A percentile compares a stretch with the other conserved stretches of the same genome.
These are phyloP conservation scores for Fregetta grallaria DNA, from an alignment of 2,113 vertebrate genomes.

Conservation along the genomic window DNA sequence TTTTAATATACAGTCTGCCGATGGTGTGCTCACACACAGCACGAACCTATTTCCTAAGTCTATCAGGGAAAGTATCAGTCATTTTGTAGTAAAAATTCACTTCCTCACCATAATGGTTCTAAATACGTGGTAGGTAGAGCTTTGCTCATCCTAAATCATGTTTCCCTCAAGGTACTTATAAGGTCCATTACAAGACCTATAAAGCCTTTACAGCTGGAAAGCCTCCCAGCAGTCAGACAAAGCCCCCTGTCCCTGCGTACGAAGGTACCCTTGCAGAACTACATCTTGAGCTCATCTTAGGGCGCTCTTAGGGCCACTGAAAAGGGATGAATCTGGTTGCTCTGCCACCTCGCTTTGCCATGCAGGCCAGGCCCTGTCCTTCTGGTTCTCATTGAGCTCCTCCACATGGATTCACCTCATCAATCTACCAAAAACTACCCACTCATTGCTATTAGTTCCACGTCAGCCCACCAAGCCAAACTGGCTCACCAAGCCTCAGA, in stretches of 20 bases:
- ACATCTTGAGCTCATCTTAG: not conserved
- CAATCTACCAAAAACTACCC: not conserved
- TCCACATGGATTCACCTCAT: not conserved
- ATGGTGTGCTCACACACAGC: not conserved
- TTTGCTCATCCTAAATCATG: not conserved
- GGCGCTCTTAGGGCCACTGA: not conserved
- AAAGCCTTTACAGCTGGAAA: not conserved
- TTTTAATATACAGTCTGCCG: not conserved
- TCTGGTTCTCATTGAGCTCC: not conserved
- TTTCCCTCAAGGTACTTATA: not conserved
- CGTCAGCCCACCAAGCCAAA: not conserved
- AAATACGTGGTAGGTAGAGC: fast-evolving
- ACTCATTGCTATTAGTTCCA: not conserved
- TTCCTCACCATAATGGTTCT: not conserved
- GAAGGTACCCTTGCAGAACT: not conserved
- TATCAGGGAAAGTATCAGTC: not conserved
- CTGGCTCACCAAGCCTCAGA: not conserved
- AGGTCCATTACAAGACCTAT: not conserved
- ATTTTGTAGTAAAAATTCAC: not conserved
- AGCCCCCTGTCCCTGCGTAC: not conserved
- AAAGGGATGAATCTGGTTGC: not conserved
- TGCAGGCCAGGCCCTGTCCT: not conserved
- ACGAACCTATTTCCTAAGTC: not conserved
- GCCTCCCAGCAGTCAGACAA: not conserved
- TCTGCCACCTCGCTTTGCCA: not conserved